These are phyloP conservation scores for Ischnus inquisitorius DNA, from an alignment of 2,888 invertebrate species.

Conservation along the genomic window DNA sequence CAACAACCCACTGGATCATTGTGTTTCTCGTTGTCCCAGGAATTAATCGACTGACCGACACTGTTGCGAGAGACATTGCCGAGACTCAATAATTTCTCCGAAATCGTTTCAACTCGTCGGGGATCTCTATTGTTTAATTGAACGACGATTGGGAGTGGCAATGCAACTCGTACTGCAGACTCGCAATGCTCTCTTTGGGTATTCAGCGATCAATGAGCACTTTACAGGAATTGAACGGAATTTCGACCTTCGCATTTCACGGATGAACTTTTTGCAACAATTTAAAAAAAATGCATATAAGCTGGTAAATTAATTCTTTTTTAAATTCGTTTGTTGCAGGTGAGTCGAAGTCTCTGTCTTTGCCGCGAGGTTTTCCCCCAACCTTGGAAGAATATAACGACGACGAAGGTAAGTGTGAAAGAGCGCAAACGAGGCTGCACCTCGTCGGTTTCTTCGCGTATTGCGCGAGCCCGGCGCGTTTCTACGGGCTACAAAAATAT, in stretches of 20 bases:
- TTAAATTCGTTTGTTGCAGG: conserved; percentile 86
- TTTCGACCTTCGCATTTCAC: too few relatives aligned
- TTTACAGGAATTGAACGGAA: too few relatives aligned
- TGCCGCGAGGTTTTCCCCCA: conserved; percentile 84
- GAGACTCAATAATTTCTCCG: conserved; percentile 25
- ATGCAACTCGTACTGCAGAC: not conserved
- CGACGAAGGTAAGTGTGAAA: conserved; percentile 78
- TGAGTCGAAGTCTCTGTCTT: conserved; percentile 87
- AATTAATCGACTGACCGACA: conserved; percentile 2
- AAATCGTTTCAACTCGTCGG: conserved; percentile 33
- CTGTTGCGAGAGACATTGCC: conserved; percentile 7
- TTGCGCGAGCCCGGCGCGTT: conserved; percentile 5
- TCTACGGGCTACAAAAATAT: conserved; percentile 49
- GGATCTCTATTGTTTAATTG: conserved; percentile 31
- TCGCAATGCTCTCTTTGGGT: not conserved
- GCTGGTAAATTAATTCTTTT: conserved; percentile 20
- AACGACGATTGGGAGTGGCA: conserved; percentile 20
- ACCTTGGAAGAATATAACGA: conserved; percentile 73
- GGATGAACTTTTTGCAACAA: too few relatives aligned
- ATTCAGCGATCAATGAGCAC: too few relatives aligned
- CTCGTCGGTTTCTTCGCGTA: not conserved
- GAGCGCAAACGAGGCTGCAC: conserved; percentile 13
- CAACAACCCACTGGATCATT: not conserved
- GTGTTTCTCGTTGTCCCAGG: not conserved
- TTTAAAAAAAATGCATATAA: not conserved